Evolutionary conservation across 1,140 invertebrate species (phyloP), one percentile per base, ranked within the genome.

Genomic region (Popillia japonica): DNA sequence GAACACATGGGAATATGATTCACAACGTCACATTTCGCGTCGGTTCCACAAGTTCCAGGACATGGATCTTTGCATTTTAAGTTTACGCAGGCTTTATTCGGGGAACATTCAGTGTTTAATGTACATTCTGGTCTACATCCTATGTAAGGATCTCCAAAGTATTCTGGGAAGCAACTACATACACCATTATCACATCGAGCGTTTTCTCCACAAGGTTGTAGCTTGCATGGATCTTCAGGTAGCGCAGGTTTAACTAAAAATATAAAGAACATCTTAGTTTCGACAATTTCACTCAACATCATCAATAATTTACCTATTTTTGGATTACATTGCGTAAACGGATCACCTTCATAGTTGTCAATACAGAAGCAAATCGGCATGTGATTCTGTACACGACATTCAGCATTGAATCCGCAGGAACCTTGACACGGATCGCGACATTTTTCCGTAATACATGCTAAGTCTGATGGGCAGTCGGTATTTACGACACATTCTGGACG

Each of bases 51-150:
- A 0, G 93, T 93, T 64, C 92, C 93, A n/a, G 90, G 88, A 82
- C 94, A 95, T 20, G 93, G 93, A 89, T 95, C 91, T 1, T 91
- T 87, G 83, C 94, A 95, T 84, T 92, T 92, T 80, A 92, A 92
- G 81, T 92, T 91, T 75, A 91, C 90, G 83, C 95, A 96, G 2
- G 94, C 91, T 86, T 91, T 94, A 64, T 90, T 89, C 61, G 91
- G 89, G 3, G 93, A 88, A 85, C 95, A 96, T 78, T 96, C 95
- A 0, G 93, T 92, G 84, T 95, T 96, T 82, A 94, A 90, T 0
- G 94, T 92, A 86, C 95, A 96, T 86, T 96, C 94, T 14, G 95
- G 95, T 79, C 94, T 87, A 85, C 95, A 96, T 20, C 89, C 91
- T 76, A 86, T 84, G 79, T 93, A 92, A 4, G 92, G 73, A 78